These are phyloP conservation scores for Drosophila littoralis DNA, from an alignment of 1,140 invertebrate species.

Conservation along the genomic window DNA sequence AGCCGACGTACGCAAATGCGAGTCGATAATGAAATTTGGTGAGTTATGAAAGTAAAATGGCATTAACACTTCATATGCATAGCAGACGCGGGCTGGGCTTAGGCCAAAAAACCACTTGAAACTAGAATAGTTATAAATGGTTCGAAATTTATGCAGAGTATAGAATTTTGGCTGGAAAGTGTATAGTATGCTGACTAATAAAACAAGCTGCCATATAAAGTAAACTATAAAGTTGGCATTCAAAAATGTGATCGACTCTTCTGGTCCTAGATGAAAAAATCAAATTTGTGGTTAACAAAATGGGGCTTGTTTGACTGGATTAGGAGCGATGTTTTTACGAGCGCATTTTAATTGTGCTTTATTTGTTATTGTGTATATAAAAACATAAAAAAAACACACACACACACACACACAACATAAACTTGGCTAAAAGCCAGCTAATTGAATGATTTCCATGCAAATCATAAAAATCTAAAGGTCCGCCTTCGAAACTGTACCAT, in stretches of 20 bases:
- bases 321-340: conserved; percentile 38
- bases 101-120: conserved; percentile 4
- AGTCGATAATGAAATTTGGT: conserved; percentile 22
- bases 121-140: conserved; percentile 11
- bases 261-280: conserved; percentile 19
- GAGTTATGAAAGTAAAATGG: conserved; percentile 61
- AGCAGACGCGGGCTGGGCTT: not conserved
- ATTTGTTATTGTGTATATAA: conserved; percentile 11
- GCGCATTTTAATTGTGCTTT: conserved; percentile 58
- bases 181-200: conserved; percentile 55
- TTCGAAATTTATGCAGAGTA: conserved; percentile 59
- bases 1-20: conserved; percentile 3
- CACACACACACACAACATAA: conserved; percentile 29
- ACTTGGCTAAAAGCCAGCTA: conserved; percentile 66
- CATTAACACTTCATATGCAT: conserved; percentile 61
- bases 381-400: conserved; percentile 56
- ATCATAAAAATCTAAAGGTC: conserved; percentile 51
- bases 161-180: conserved; percentile 33
- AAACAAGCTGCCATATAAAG: conserved; percentile 60
- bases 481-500: conserved; percentile 27
- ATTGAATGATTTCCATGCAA: conserved; percentile 79
- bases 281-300: not conserved
- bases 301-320: conserved; percentile 39
- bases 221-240: conserved; percentile 6
- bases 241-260: conserved; percentile 44